Conservation (phyloP, 2,113 vertebrate species). For the Ramphastos sulfuratus region DNA sequence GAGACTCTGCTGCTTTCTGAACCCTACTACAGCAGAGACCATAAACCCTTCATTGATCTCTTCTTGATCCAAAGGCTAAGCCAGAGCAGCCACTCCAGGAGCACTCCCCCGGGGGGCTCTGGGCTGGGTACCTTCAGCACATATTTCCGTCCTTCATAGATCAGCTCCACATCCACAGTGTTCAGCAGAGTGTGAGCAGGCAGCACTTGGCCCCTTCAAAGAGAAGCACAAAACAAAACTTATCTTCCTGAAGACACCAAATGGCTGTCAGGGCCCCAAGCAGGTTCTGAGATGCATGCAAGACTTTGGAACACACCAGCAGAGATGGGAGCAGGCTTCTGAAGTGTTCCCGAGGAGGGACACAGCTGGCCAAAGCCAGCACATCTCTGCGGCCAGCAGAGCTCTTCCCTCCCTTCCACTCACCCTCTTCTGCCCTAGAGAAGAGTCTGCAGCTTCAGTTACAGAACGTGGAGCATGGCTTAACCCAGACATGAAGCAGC, state of each 20-base stretch:
- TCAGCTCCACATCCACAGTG: slow-evolving; percentile 94
- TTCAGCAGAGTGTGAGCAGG: slow-evolving; percentile 95
- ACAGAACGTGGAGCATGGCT: not conserved
- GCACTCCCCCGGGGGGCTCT: not conserved
- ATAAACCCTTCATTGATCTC: not conserved
- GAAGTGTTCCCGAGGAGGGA: not conserved
- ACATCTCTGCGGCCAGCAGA: not conserved
- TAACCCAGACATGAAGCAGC: not conserved
- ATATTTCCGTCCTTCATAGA: slow-evolving; percentile 95
- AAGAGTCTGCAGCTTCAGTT: not conserved
- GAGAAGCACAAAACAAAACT: not conserved
- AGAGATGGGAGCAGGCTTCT: not conserved
- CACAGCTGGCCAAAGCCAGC: not conserved
- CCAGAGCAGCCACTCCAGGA: not conserved
- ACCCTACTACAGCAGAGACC: not conserved
- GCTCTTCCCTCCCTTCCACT: not conserved
- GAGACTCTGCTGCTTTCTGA: not conserved
- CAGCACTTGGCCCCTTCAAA: slow-evolving; percentile 93
- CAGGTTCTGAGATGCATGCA: not conserved
- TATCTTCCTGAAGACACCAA: not conserved
- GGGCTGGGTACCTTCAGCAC: slow-evolving; percentile 83
- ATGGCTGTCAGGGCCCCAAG: not conserved
- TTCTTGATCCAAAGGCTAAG: not conserved
- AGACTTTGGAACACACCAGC: not conserved
- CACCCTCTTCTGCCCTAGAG: not conserved